A percentile compares a stretch with the other conserved stretches of the same genome.
phyloP scores from a whole-genome alignment of 2,797 vertebrate species.

The Halcyon badia region DNA sequence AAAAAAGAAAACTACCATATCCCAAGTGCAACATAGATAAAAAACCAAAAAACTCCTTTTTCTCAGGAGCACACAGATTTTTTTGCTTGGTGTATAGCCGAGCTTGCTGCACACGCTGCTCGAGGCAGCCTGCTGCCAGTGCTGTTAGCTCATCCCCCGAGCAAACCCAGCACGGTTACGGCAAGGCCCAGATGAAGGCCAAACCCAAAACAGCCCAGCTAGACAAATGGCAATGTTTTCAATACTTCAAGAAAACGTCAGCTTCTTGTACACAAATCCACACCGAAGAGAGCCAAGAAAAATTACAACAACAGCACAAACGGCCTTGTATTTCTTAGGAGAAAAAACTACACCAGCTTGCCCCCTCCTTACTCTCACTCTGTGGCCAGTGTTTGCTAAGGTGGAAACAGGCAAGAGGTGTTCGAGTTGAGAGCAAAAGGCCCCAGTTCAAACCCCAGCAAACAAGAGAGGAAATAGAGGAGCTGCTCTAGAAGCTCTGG shows the following conservation, averaged over 20 bases:
- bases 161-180: neutral
- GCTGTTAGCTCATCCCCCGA: neutral
- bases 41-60: neutral
- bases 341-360: neutral
- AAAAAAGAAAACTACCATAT: neutral
- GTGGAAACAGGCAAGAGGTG: neutral
- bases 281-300: neutral
- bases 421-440: neutral
- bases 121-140: neutral
- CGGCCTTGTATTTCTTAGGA: neutral
- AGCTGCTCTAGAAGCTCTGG: neutral
- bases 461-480: neutral
- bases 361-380: fast-evolving
- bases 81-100: neutral
- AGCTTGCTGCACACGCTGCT: neutral
- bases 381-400: neutral
- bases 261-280: neutral
- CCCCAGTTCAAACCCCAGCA: neutral
- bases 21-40: neutral
- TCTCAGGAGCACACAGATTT: neutral
- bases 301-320: neutral
- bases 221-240: neutral
- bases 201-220: neutral
- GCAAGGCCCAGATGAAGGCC: neutral
- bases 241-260: neutral